Conservation (phyloP, 92 coral and sea anemone species). For the Epizoanthus fatuus region DNA sequence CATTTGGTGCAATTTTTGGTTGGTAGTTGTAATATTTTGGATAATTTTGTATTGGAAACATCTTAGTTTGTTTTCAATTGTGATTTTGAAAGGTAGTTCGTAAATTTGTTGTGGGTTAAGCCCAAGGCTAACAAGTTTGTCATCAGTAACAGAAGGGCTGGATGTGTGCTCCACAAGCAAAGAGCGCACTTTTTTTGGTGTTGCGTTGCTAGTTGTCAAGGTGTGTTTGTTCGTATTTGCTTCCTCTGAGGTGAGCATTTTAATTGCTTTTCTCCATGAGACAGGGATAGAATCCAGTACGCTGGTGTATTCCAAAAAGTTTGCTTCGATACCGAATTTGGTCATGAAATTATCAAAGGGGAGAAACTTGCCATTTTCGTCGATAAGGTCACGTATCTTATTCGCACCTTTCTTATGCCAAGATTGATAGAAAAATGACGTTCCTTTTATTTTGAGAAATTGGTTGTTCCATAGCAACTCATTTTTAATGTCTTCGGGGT, state of each 20-base stretch:
- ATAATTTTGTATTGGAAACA: too few species aligned
- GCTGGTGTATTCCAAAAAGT: slow-evolving; percentile 31
- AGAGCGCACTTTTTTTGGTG: slow-evolving; percentile 1
- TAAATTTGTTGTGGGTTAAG: too few species aligned
- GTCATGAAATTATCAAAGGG: slow-evolving; percentile 3
- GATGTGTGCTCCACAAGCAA: slow-evolving; percentile 13
- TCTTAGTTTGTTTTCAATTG: too few species aligned
- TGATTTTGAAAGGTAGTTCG: too few species aligned
- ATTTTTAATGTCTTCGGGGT: not conserved
- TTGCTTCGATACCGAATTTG: not conserved
- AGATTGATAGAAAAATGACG: not conserved
- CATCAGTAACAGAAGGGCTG: slow-evolving; percentile 1
- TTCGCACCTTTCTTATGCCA: slow-evolving; percentile 7
- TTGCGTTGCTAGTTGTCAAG: not conserved
- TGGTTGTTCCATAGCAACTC: slow-evolving; percentile 19
- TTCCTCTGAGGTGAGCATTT: not conserved
- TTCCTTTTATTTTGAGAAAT: slow-evolving; percentile 20
- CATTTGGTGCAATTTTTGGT: too few species aligned
- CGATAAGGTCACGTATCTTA: not conserved
- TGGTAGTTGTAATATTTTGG: too few species aligned
- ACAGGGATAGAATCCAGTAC: slow-evolving; percentile 6
- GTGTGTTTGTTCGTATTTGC: not conserved
- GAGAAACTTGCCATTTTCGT: not conserved
- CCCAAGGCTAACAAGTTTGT: too few species aligned
- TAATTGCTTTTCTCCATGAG: slow-evolving; percentile 19